Evolutionary conservation across 2,888 invertebrate genomes (phyloP).

Genomic region (Allophyes oxyacanthae): DNA sequence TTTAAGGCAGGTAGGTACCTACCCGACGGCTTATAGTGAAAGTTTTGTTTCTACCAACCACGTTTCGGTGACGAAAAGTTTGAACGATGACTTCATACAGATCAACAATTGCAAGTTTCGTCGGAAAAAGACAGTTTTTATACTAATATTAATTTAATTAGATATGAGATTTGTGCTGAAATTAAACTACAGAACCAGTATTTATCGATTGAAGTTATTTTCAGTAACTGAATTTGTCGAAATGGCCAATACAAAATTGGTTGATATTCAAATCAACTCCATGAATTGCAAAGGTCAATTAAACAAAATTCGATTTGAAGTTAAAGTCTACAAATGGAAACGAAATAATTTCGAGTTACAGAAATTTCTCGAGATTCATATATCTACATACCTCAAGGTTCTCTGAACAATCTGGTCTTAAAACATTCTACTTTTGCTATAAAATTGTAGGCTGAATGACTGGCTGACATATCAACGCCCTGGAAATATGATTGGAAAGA

Average conservation of each 20-base stretch:
- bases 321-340: conserved; percentile 46
- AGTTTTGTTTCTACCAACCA: conserved; percentile 12
- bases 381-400: not conserved
- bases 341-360: conserved; percentile 32
- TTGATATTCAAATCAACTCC: conserved; percentile 52
- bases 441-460: too few relatives aligned
- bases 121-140: conserved; percentile 19
- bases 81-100: conserved; percentile 9
- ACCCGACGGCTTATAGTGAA: conserved; percentile 16
- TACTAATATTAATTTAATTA: conserved; percentile 37
- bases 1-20: not conserved
- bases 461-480: too few relatives aligned
- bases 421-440: too few relatives aligned
- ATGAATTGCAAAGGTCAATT: conserved; percentile 60
- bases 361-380: conserved; percentile 12
- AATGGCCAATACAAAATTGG: conserved; percentile 43
- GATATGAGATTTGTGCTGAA: conserved; percentile 21
- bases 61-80: conserved; percentile 17
- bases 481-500: too few relatives aligned
- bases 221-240: conserved; percentile 29
- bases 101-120: conserved; percentile 14
- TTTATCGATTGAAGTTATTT: conserved; percentile 33
- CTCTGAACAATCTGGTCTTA: too few relatives aligned
- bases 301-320: conserved; percentile 56
- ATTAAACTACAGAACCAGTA: conserved; percentile 20